Conservation (phyloP, 2,113 vertebrate genomes). For the Coryphaenoides rupestris region DNA sequence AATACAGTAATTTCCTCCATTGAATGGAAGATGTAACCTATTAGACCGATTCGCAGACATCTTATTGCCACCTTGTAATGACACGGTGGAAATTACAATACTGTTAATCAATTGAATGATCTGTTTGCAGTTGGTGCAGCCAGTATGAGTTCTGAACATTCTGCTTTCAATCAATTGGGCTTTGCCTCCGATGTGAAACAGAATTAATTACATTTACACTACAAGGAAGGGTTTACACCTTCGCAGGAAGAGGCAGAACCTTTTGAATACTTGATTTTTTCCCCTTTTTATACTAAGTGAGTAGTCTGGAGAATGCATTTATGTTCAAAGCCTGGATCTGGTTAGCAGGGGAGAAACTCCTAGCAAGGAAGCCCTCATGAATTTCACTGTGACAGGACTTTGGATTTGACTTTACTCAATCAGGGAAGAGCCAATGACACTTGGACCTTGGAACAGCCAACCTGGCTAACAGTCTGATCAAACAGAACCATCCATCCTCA, state of each 20-base stretch:
- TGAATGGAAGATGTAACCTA: neutral
- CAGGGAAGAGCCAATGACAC: conserved; percentile 43
- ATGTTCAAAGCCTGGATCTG: conserved; percentile 25
- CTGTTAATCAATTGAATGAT: neutral
- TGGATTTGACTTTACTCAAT: conserved; percentile 55
- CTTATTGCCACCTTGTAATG: neutral
- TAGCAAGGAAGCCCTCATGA: conserved; percentile 37
- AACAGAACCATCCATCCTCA: conserved; percentile 48
- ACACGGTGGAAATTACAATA: neutral
- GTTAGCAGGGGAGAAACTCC: conserved; percentile 21
- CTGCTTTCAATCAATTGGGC: neutral
- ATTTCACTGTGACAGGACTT: conserved; percentile 50
- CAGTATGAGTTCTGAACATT: too few relatives aligned
- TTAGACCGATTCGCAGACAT: neutral
- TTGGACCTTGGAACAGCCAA: conserved; percentile 42
- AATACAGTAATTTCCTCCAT: neutral
- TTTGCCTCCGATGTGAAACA: neutral
- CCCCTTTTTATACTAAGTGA: neutral
- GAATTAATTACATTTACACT: conserved; percentile 6
- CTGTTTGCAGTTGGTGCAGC: neutral
- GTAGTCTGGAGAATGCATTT: too few relatives aligned
- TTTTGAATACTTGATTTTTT: conserved; percentile 24
- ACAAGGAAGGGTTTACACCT: conserved; percentile 9
- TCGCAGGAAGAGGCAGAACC: conserved; percentile 9
- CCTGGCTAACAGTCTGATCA: conserved; percentile 55